Conservation (phyloP, 2,888 invertebrate genomes). For the Oligia strigilis region DNA sequence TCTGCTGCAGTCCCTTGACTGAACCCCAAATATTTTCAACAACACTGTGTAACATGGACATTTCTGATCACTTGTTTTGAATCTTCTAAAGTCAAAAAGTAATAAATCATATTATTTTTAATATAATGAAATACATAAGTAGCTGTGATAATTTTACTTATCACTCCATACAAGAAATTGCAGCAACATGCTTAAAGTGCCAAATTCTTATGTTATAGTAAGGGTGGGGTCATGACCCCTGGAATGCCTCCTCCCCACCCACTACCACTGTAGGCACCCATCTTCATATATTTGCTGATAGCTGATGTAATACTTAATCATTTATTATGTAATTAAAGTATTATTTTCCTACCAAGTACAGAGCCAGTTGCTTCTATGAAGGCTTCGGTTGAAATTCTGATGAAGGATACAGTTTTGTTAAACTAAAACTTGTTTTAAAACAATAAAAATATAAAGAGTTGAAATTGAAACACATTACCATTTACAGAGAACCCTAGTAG, state of each 20-base stretch:
- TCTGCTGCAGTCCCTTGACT: neutral
- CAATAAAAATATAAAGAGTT: neutral
- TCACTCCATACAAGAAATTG: neutral
- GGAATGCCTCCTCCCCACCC: conserved; percentile 1
- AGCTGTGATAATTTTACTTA: neutral
- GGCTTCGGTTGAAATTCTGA: neutral
- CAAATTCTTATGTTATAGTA: conserved; percentile 21
- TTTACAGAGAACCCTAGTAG: neutral
- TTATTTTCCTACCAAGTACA: neutral
- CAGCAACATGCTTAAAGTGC: neutral
- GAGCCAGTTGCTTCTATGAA: neutral
- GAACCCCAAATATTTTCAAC: neutral
- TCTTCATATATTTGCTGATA: conserved; percentile 24
- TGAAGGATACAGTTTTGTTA: neutral
- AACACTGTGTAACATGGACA: neutral
- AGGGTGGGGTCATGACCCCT: conserved; percentile 46
- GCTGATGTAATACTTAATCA: conserved; percentile 21
- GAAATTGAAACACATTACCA: neutral
- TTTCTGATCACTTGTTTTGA: neutral
- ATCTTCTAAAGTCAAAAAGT: neutral
- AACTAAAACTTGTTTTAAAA: neutral
- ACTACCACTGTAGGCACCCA: neutral
- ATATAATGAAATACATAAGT: neutral
- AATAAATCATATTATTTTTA: neutral
- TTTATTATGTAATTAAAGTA: neutral